phyloP scores from a whole-genome alignment of 2,797 vertebrate species.

The Artibeus lituratus region DNA sequence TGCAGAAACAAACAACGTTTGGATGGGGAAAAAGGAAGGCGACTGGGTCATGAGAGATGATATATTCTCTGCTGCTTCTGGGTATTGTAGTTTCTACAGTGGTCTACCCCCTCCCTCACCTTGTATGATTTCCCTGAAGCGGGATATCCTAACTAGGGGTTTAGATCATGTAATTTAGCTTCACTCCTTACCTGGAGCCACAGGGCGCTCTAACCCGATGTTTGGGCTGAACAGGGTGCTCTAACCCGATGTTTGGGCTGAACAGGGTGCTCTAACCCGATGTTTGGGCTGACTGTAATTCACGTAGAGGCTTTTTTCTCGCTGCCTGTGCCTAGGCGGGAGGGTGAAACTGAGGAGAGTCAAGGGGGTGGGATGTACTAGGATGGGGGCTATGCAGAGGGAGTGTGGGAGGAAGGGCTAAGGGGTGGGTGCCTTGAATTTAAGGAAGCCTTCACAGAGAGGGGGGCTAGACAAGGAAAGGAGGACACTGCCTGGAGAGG shows the following conservation, averaged over 20 bases:
- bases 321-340: not conserved
- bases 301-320: not conserved
- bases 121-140: not conserved
- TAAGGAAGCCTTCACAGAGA: not conserved
- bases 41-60: fast-evolving
- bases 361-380: too few relatives aligned
- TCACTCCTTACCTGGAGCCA: not conserved
- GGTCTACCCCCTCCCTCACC: too few relatives aligned
- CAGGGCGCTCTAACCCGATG: too few relatives aligned
- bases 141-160: not conserved
- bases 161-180: not conserved
- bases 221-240: too few relatives aligned
- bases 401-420: not conserved
- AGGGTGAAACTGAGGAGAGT: not conserved
- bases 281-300: not conserved
- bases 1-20: too few relatives aligned
- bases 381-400: not conserved
- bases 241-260: too few relatives aligned
- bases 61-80: not conserved
- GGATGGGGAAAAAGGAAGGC: not conserved
- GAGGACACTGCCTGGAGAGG: too few relatives aligned
- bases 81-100: not conserved
- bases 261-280: too few relatives aligned
- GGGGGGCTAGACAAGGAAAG: not conserved
- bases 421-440: not conserved